Conservation (phyloP, 2,797 vertebrate species). For the Acrossocheilus fasciatus region DNA sequence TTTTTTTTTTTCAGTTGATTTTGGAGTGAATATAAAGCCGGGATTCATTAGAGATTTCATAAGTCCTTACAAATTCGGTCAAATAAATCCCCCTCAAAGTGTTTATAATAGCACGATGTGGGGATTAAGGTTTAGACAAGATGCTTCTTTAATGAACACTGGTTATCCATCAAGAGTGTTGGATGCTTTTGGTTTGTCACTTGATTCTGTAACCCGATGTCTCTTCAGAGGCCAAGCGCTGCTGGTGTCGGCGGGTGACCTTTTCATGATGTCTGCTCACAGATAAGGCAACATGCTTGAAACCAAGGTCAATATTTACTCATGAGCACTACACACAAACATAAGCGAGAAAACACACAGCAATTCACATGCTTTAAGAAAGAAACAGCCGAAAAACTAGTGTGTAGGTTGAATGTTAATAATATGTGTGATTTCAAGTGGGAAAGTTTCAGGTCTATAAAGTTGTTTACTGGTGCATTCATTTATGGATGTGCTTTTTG, state of each 20-base stretch:
- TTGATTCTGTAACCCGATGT: constrained; percentile 49
- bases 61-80: neutral
- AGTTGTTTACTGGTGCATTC: neutral
- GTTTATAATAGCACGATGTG: neutral
- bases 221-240: constrained; percentile 33
- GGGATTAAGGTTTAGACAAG: constrained; percentile 23
- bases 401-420: neutral
- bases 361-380: neutral
- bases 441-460: neutral
- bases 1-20: neutral
- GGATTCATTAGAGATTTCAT: neutral
- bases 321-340: neutral
- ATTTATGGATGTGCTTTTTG: neutral
- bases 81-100: neutral
- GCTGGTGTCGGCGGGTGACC: constrained; percentile 18
- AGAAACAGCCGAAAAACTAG: too few relatives aligned
- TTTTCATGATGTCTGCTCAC: constrained; percentile 37
- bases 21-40: neutral
- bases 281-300: constrained; percentile 42
- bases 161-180: constrained; percentile 29
- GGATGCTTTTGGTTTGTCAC: constrained; percentile 54
- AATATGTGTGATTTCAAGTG: neutral
- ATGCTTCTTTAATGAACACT: constrained; percentile 45
- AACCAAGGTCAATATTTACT: constrained; percentile 54
- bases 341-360: neutral